These are phyloP conservation scores for Alectura lathami DNA, from an alignment of 2,113 vertebrate genomes.

Conservation along the genomic window DNA sequence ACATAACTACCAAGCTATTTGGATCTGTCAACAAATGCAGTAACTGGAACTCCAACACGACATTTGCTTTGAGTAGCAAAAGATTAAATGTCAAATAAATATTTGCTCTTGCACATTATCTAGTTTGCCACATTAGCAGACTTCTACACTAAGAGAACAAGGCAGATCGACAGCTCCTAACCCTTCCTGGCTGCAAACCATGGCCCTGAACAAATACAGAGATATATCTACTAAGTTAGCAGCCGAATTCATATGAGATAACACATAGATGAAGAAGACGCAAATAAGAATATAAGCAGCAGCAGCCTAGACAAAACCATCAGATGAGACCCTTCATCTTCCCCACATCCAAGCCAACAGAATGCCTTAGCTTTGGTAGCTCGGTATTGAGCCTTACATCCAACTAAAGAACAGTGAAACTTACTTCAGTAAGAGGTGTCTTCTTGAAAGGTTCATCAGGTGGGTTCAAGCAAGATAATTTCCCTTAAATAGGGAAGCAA, in stretches of 20 bases:
- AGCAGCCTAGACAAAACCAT: not conserved
- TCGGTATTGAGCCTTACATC: not conserved
- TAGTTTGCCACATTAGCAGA: not conserved
- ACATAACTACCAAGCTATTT: constrained; percentile 39
- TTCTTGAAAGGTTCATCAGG: not conserved
- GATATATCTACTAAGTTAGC: not conserved
- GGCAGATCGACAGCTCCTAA: not conserved
- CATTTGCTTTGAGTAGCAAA: constrained; percentile 39
- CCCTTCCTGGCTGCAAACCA: not conserved
- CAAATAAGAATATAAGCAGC: not conserved
- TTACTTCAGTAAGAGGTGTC: not conserved
- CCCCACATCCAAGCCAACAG: not conserved
- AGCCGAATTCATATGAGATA: not conserved
- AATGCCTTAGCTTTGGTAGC: not conserved
- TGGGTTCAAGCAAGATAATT: not conserved
- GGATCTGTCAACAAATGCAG: constrained; percentile 36
- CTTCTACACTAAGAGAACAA: not conserved
- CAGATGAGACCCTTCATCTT: not conserved
- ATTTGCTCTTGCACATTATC: constrained; percentile 33
- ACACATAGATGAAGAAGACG: too few species aligned
- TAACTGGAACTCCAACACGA: constrained; percentile 3
- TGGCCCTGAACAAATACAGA: not conserved
- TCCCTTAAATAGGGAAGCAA: not conserved
- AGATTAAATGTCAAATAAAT: constrained; percentile 52
- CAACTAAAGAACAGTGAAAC: not conserved